Evolutionary conservation across 2,888 invertebrate species (phyloP).

Genomic region (Amblyteles armatorius): DNA sequence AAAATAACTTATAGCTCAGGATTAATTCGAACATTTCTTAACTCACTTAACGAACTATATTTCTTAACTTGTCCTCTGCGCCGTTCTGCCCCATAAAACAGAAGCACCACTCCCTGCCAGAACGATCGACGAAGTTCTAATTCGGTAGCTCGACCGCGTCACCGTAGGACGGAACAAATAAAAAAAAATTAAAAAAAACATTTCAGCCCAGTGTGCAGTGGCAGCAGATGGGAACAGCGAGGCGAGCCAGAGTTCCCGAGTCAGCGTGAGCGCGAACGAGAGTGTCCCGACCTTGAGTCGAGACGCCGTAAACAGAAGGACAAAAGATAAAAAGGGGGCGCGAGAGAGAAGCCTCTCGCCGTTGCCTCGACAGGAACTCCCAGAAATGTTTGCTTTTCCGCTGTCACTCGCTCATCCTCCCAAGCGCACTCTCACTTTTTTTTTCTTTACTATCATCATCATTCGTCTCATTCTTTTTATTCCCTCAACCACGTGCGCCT

Average conservation of each 20-base stretch:
- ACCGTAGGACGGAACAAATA: slow-evolving; percentile 20
- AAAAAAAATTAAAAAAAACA: slow-evolving; percentile 8
- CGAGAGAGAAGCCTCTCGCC: slow-evolving; percentile 36
- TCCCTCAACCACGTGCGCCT: slow-evolving; percentile 48
- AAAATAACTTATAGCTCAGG: no score
- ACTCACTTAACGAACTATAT: no score
- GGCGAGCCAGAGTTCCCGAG: slow-evolving; percentile 46
- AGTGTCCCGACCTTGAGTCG: slow-evolving; percentile 64
- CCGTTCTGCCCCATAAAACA: neutral
- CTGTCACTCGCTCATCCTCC: slow-evolving; percentile 25
- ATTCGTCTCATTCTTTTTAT: neutral
- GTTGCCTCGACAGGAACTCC: slow-evolving; percentile 22
- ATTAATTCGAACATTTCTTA: no score
- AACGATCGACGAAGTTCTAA: slow-evolving; percentile 50
- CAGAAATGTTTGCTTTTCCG: slow-evolving; percentile 55
- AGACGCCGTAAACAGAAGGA: slow-evolving; percentile 24
- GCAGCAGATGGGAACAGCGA: slow-evolving; percentile 57
- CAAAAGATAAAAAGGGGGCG: slow-evolving; percentile 3
- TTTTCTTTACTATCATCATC: slow-evolving; percentile 32
- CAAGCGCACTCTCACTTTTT: slow-evolving; percentile 28
- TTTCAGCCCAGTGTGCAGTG: slow-evolving; percentile 40
- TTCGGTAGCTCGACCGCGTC: slow-evolving; percentile 38
- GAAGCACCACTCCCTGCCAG: neutral
- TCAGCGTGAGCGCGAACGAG: slow-evolving; percentile 36
- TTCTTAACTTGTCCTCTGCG: no score